Conservation (phyloP, 2,113 vertebrate species). For the Clarias magur region DNA sequence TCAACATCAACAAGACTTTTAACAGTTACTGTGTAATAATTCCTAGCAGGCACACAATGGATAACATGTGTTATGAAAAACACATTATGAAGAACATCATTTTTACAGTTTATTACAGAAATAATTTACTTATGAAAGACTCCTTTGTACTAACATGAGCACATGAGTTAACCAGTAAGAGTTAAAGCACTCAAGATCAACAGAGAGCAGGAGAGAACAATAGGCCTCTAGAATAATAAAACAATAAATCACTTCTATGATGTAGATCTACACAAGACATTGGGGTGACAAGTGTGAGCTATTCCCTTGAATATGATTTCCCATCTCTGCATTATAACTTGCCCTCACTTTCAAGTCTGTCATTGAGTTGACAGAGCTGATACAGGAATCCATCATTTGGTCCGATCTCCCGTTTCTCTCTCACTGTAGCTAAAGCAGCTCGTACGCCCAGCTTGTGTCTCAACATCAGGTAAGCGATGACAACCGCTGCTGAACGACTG, state of each 20-base stretch:
- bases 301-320: neutral
- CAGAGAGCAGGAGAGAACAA: neutral
- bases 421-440: constrained; percentile 79
- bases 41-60: neutral
- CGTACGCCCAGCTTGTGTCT: constrained; percentile 80
- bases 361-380: constrained; percentile 89
- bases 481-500: constrained; percentile 89
- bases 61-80: neutral
- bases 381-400: constrained; percentile 93
- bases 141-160: neutral
- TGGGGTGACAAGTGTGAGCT: neutral
- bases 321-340: constrained; percentile 45
- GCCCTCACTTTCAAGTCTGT: constrained; percentile 73
- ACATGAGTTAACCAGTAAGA: neutral
- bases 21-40: neutral
- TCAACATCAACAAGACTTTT: neutral
- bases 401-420: constrained; percentile 88
- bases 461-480: constrained; percentile 93
- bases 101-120: neutral
- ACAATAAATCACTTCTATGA: neutral
- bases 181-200: neutral
- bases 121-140: neutral
- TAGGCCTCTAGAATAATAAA: neutral
- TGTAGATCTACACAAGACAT: neutral
- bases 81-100: neutral